Percentiles rank a stretch among this genome's conserved stretches.
Conservation (phyloP, 2,888 invertebrate species). For the Amblyteles armatorius region DNA sequence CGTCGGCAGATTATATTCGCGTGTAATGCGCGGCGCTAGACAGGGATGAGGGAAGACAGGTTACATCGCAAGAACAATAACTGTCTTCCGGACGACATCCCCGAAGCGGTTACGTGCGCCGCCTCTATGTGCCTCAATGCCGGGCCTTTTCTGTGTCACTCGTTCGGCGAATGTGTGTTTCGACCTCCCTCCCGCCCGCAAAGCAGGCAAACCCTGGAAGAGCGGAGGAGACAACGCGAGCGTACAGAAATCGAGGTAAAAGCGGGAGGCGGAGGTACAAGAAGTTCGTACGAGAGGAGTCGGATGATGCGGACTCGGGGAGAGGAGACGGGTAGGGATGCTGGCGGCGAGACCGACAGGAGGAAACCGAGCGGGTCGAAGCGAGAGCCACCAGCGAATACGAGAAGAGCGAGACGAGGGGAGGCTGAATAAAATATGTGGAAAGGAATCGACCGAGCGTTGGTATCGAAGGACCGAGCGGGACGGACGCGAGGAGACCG, state of each 20-base stretch:
- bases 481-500: slow-evolving; percentile 56
- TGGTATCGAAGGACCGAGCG: slow-evolving; percentile 62
- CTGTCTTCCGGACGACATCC: slow-evolving; percentile 29
- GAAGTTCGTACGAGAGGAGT: slow-evolving; percentile 31
- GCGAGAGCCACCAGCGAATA: slow-evolving; percentile 52
- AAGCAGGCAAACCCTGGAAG: not conserved
- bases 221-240: slow-evolving; percentile 13
- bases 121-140: not conserved
- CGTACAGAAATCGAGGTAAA: slow-evolving; percentile 23
- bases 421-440: slow-evolving; percentile 62
- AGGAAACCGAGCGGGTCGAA: slow-evolving; percentile 62
- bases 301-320: slow-evolving; percentile 26
- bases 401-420: slow-evolving; percentile 54
- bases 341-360: slow-evolving; percentile 47
- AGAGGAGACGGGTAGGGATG: slow-evolving; percentile 49
- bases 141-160: not conserved
- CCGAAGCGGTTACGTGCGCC: not conserved
- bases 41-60: slow-evolving; percentile 14
- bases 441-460: slow-evolving; percentile 67
- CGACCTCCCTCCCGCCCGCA: not conserved
- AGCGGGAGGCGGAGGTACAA: slow-evolving; percentile 31
- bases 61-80: slow-evolving; percentile 57
- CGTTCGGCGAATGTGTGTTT: not conserved
- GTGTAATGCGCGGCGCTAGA: slow-evolving; percentile 54
- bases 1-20: slow-evolving; percentile 60